Evolutionary conservation across 2,113 vertebrate genomes (phyloP), one percentile per base, ranked within the genome.

Genomic region (Protobothrops flavoviridis): DNA sequence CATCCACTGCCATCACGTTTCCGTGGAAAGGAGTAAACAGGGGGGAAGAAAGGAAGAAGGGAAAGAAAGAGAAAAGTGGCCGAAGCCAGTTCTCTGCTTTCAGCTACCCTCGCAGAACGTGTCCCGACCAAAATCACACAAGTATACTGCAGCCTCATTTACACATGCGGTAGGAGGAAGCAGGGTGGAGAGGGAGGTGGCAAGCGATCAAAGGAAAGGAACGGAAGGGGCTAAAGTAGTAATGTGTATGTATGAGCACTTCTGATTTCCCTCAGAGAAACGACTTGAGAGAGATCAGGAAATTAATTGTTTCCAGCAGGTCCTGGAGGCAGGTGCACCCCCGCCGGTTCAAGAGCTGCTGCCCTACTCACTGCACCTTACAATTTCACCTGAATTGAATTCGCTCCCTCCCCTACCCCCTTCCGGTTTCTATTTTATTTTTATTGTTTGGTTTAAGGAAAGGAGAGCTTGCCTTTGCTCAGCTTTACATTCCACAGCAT

Each of bases 401-500:
- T 21, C 3, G 29, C 2, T 59, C 55, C 26, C 39, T 52, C 59
- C 48, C 5, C 0, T 11, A 29, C 57, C 17, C 43, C 33, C 33
- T 15, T 95, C 55, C 64, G 88, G 94, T 88, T 55, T 2, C 3
- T 57, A 92, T 2, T 3, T 85, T 64, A 94, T 2, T 4, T 87
- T 87, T 3, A 7, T 7, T 26, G 20, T 33, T 52, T 90, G 45
- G 74, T 2, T 81, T 21, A 91, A 55, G 50, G 52, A 0, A 59
- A 55, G 50, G n/a, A 90, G 29, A 69, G 64, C 64, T 13, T 0
- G 3, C 94, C 92, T 92, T 94, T 94, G 95, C 89, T 90, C 91
- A n/a, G 92, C 94, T 95, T 95, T 94, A 53, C 93, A 97, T 95
- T 95, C 94, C 95, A 96, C 94, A 95, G 93, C 90, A 45, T 91